Conservation (phyloP, 2,888 invertebrate species). For the Slavum lentiscoides region DNA sequence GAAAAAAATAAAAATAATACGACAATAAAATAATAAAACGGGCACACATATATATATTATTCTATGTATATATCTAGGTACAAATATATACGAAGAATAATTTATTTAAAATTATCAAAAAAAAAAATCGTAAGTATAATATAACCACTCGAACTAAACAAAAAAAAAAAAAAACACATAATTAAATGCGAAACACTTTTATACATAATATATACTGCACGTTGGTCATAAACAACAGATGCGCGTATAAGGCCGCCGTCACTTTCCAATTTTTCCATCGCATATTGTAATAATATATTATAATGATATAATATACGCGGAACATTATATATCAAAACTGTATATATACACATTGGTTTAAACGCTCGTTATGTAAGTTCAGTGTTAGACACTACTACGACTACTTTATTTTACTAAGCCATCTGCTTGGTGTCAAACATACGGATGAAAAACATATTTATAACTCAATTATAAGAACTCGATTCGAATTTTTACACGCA, state of each 20-base stretch:
- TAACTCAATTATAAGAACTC: too few relatives aligned
- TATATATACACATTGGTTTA: background rate
- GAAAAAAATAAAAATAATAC: background rate
- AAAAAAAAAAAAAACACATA: conserved; percentile 17
- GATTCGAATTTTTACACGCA: too few relatives aligned
- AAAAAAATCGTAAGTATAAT: background rate
- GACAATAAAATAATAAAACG: conserved; percentile 11
- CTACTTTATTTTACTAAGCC: too few relatives aligned
- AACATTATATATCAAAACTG: background rate
- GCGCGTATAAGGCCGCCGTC: background rate
- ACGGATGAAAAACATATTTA: too few relatives aligned
- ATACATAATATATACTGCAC: background rate
- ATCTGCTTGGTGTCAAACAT: too few relatives aligned
- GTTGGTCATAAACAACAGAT: conserved; percentile 24
- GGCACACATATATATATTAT: background rate
- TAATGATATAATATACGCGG: conserved; percentile 5
- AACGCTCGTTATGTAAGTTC: too few relatives aligned
- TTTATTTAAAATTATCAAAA: conserved; percentile 10
- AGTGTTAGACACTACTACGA: too few relatives aligned
- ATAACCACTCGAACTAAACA: background rate
- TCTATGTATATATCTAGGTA: background rate
- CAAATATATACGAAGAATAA: conserved; percentile 15
- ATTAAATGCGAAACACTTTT: conserved; percentile 32
- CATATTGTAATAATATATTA: background rate
- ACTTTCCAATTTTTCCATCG: conserved; percentile 27